Evolutionary conservation across 2,113 vertebrate genomes (phyloP), one percentile per base, ranked within the genome.

Genomic region (Lates calcarifer): DNA sequence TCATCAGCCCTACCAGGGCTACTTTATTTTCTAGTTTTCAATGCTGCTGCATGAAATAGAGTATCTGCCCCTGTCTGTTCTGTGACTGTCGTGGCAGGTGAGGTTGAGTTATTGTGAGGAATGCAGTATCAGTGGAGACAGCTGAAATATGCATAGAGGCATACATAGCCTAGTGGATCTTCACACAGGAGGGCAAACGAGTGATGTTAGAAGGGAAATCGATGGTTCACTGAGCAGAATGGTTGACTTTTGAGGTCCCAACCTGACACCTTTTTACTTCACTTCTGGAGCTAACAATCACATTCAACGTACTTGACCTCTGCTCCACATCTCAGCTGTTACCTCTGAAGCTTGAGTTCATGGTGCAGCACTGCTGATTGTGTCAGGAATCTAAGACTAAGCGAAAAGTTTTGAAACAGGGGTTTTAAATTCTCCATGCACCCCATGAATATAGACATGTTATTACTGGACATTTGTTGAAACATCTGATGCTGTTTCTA

Each of bases 201-300:
- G 37, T 39, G 15, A 57, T 81, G 80, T 64, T 74, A 61, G 72
- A 69, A 72, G 53, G 87, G 15, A 90, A 82, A 70, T 82, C 45
- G 28, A 81, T 60, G 60, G 84, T 43, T 83, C 64, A 73, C 60
- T 39, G 69, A 83, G 61, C 39, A 55, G 51, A 80, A 64, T 53
- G 31, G 79, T 69, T 65, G 87, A 91, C 74, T 79, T 47, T 26
- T 33, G 17, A 29, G 47, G 6, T 37, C n/a, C 41, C 45, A 77
- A 57, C 41, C 62, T 51, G 62, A 71, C 60, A 62, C 53, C 68
- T 81, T 62, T 62, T 64, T 20, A 47, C 67, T 66, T 78, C 18
- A 43, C 43, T 56, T 63, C 29, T 47, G 33, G 35, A 66, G 62
- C 26, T 60, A 56, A 67, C 14, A 15, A 53, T 76, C 66, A 51